Conservation (phyloP, 64 coral and sea anemone genomes). For the Dendrophyllia cribrosa region DNA sequence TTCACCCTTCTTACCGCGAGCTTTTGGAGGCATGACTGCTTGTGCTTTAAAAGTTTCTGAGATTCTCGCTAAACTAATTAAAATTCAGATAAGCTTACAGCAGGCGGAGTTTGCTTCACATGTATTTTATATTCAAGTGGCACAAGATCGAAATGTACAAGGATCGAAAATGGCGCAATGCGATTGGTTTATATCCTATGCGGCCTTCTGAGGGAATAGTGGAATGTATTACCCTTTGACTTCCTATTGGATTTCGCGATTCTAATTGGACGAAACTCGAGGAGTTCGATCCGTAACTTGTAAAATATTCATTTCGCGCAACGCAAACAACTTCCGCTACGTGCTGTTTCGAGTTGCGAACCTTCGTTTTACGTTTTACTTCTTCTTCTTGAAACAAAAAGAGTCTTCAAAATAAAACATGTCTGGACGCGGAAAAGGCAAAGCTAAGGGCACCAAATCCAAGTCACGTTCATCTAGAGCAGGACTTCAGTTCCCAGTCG, state of each 20-base stretch:
- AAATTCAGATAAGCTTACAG: no score
- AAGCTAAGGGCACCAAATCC: constrained; percentile 18
- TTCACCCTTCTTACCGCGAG: background rate
- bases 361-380: background rate
- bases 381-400: background rate
- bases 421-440: constrained; percentile 70
- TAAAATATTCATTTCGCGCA: constrained; percentile 7
- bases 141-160: background rate
- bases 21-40: constrained; percentile 42
- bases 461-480: constrained; percentile 60
- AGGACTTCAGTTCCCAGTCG: constrained; percentile 59
- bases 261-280: background rate
- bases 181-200: background rate
- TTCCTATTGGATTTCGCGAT: background rate
- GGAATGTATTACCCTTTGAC: background rate
- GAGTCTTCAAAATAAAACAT: background rate
- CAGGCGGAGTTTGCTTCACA: no score
- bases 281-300: background rate
- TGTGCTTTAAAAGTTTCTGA: no score
- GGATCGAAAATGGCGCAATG: background rate
- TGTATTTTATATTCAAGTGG: background rate
- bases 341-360: background rate
- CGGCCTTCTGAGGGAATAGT: background rate
- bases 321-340: background rate
- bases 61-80: background rate